These are phyloP conservation scores for Hycleus cichorii DNA, from an alignment of 1,140 invertebrate species.

Conservation along the genomic window DNA sequence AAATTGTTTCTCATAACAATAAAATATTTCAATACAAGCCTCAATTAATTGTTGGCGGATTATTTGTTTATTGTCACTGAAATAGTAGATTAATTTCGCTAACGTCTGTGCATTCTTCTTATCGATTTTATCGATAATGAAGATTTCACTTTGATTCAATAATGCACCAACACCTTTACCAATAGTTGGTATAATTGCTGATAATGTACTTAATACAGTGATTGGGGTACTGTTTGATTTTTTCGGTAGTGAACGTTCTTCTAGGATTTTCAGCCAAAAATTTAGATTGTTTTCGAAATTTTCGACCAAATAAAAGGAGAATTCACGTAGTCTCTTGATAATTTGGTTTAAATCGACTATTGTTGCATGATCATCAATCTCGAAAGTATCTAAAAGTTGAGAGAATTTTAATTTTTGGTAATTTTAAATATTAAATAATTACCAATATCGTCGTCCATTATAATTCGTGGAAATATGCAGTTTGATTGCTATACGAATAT, in stretches of 20 bases:
- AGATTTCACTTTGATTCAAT: slow-evolving; percentile 1
- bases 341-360: too few species aligned
- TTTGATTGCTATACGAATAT: too few species aligned
- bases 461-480: too few species aligned
- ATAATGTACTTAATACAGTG: background rate
- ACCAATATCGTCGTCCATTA: too few species aligned
- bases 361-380: too few species aligned
- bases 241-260: background rate
- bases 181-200: slow-evolving; percentile 2
- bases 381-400: too few species aligned
- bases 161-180: slow-evolving; percentile 1
- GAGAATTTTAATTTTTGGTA: too few species aligned
- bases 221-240: slow-evolving; percentile 4
- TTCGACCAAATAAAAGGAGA: too few species aligned
- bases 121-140: slow-evolving; percentile 10
- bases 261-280: too few species aligned
- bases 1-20: slow-evolving; percentile 16
- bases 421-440: too few species aligned
- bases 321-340: too few species aligned
- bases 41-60: slow-evolving; percentile 6
- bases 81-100: slow-evolving; percentile 16
- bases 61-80: slow-evolving; percentile 8
- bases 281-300: too few species aligned
- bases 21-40: slow-evolving; percentile 9
- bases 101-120: slow-evolving; percentile 7